These are phyloP conservation scores for Coryphaenoides rupestris DNA, from an alignment of 2,113 vertebrate genomes.

Conservation along the genomic window DNA sequence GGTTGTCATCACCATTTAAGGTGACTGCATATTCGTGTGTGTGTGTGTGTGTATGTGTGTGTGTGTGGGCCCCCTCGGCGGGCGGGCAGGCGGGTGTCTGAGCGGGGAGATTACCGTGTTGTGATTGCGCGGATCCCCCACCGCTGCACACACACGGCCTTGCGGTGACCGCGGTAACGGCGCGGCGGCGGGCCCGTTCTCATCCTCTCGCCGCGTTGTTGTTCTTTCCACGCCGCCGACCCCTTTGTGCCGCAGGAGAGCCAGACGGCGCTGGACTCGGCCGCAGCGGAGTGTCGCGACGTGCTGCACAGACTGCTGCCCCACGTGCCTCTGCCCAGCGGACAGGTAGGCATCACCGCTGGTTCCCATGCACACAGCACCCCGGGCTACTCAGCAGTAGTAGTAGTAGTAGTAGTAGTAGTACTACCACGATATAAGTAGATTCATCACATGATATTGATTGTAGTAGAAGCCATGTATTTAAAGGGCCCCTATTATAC, in stretches of 20 bases:
- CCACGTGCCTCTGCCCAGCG: slow-evolving; percentile 80
- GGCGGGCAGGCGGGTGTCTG: too few species aligned
- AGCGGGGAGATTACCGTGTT: slow-evolving; percentile 23
- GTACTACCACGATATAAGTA: too few species aligned
- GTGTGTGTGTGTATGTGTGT: too few species aligned
- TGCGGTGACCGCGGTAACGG: not conserved
- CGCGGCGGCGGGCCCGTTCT: slow-evolving; percentile 8
- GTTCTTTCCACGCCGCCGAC: not conserved
- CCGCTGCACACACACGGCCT: slow-evolving; percentile 16
- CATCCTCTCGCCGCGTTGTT: slow-evolving; percentile 3
- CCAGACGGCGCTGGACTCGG: slow-evolving; percentile 73
- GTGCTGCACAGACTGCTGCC: slow-evolving; percentile 89
- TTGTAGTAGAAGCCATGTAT: too few species aligned
- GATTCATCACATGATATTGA: too few species aligned
- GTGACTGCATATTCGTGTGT: too few species aligned
- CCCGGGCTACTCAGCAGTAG: not conserved
- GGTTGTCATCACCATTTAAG: too few species aligned
- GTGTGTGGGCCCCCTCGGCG: too few species aligned
- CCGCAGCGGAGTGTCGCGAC: slow-evolving; percentile 81
- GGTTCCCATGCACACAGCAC: too few species aligned
- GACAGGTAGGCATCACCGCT: slow-evolving; percentile 72
- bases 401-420: too few species aligned
- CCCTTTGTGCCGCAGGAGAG: slow-evolving; percentile 77
- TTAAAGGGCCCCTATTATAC: too few species aligned
- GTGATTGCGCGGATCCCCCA: slow-evolving; percentile 3